Base-by-base conservation (phyloP, 2,888 invertebrate genomes). In the Drosophila anomelani region DNA sequence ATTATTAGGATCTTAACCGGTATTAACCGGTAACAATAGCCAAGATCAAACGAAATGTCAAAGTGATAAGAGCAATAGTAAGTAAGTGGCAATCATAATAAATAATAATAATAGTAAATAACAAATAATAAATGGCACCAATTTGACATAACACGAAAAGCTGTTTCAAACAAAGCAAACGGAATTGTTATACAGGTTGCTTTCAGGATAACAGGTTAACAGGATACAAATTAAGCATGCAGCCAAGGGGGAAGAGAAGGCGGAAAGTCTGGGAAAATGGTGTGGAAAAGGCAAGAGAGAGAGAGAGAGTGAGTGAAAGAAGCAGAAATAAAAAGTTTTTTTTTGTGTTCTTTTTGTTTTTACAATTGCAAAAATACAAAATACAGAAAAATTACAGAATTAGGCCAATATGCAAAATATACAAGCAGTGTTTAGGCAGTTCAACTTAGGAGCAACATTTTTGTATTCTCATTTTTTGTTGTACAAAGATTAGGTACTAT, bases 371-470 rank as follows among this genome's bases (percentile, higher is more conserved):
- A 67, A 67, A 58, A 15, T 32, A 39, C 53, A 77, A 58, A 72
- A 64, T 71, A 57, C 46, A 62, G 10, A 36, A 44, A 51, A 51
- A 23, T 67, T 69, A 75, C 43, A 47, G 20, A 66, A 64, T 43
- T 51, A 71, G 74, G 88, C 86, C 86, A 79, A 76, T 82, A 80
- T 87, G 80, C 83, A 79, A 88, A 88, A 76, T 75, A 75, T 81
- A 80, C 79, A 88, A 68, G 59, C 69, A 68, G 68, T 68, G 66
- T 68, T 29, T 29, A 56, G 55, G 68, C 68, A 56, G 49, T 41
- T 46, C n/a, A 68, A 66, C 66, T 68, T 64, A 68, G 29, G 41
- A 23, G 34, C 55, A 55, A 10, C 41, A 17, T 29, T 44, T 46
- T 46, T 23, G 4, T 47, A 36, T 36, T 47, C 2, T 23, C 20